Evolutionary conservation across 2,888 invertebrate species (phyloP), one percentile per base, ranked within the genome.

Genomic region (Pediacus dermestoides): DNA sequence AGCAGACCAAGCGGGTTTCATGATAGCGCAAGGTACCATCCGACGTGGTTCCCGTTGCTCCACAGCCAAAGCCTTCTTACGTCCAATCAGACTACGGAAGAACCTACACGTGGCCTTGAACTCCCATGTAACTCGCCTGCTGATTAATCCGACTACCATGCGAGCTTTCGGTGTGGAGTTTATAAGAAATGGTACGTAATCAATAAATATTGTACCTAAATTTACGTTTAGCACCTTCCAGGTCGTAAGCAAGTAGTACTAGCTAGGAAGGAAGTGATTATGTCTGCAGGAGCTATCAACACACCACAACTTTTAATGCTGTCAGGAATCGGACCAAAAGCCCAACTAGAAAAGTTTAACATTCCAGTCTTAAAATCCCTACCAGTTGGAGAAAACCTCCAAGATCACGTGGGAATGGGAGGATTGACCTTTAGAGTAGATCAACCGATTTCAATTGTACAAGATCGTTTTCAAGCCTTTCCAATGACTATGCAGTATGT

Each of bases 241-340:
- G 57, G 88, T 2, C 72, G 76, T 18, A 78, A 77, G 38, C 80
- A 82, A 57, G 71, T 80, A 0, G 82, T 85, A 0, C 71, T 78
- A 41, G 91, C 91, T 0, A 77, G 78, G 34, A 86, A 87, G 55
- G 91, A 91, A 67, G 80, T 95, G 0, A 87, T 95, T 30, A 63
- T 95, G 22, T 84, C 90, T 7, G 92, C 91, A 0, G 95, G 95
- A 0, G 81, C 94, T 0, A 88, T 96, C 15, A 94, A 94, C 62
- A 85, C 86, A 7, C 91, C 95, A 0, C 94, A 95, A 62, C 70
- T 96, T 34, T 70, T 96, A 42, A 90, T 94, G 90, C 68, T 95
- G 1, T 92, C 92, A 0, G 94, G 94, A 0, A 46, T 66, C 13
- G 69, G 69, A 3, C 67, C 88, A 0, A 72, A 74, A 35, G 70